phyloP scores from a whole-genome alignment of 1,140 invertebrate species.

The Battus philenor region DNA sequence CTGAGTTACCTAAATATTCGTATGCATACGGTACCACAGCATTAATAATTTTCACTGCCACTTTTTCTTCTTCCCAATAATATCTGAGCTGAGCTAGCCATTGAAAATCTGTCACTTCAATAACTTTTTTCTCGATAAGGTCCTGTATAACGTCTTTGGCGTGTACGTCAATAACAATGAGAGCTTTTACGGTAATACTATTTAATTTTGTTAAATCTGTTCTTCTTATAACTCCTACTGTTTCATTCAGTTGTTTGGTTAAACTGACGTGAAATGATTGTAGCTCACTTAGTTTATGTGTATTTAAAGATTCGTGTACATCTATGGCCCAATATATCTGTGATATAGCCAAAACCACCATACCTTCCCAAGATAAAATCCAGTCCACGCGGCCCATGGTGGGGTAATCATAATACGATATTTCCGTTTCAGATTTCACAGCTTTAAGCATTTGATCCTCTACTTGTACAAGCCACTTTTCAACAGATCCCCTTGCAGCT shows the following conservation, averaged over 20 bases:
- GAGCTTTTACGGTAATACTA: slow-evolving; percentile 88
- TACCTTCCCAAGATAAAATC: slow-evolving; percentile 91
- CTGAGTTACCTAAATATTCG: slow-evolving; percentile 92
- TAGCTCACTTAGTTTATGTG: slow-evolving; percentile 75
- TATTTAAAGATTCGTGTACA: slow-evolving; percentile 82
- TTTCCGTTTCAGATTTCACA: slow-evolving; percentile 82
- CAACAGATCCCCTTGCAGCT: slow-evolving; percentile 91
- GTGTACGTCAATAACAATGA: slow-evolving; percentile 95
- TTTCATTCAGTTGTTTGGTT: slow-evolving; percentile 79
- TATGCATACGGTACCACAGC: slow-evolving; percentile 91
- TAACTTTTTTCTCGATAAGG: slow-evolving; percentile 82
- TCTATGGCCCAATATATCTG: slow-evolving; percentile 93
- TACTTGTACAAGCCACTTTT: slow-evolving; percentile 93
- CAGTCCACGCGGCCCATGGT: slow-evolving; percentile 81
- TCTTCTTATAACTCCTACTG: slow-evolving; percentile 79
- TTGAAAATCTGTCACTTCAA: slow-evolving; percentile 88
- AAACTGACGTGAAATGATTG: slow-evolving; percentile 76
- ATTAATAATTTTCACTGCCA: slow-evolving; percentile 91
- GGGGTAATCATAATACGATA: slow-evolving; percentile 84
- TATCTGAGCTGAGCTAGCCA: slow-evolving; percentile 95
- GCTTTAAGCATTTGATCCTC: slow-evolving; percentile 89
- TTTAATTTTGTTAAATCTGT: slow-evolving; percentile 77
- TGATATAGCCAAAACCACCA: slow-evolving; percentile 90
- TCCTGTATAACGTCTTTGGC: slow-evolving; percentile 91
- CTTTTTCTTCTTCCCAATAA: slow-evolving; percentile 90